phyloP scores from a whole-genome alignment of 2,113 vertebrate genomes.

The Cyprinus carpio region DNA sequence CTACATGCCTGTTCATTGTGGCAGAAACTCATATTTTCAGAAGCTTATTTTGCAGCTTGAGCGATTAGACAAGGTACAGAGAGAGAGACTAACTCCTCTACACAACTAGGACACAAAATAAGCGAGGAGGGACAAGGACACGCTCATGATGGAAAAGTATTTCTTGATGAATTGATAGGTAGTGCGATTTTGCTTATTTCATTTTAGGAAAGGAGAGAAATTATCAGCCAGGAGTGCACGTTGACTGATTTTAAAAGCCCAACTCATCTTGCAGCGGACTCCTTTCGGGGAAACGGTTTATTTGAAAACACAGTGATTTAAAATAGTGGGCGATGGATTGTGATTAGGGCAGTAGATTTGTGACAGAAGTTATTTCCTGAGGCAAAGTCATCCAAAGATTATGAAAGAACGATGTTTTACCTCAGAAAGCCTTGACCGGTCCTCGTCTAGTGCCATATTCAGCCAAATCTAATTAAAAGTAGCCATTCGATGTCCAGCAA shows the following conservation, averaged over 20 bases:
- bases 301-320: conserved; percentile 53
- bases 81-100: background rate
- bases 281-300: conserved; percentile 42
- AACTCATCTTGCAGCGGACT: background rate
- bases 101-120: conserved; percentile 53
- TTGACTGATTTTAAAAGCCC: conserved; percentile 29
- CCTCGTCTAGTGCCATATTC: background rate
- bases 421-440: background rate
- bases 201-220: conserved; percentile 65
- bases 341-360: conserved; percentile 51
- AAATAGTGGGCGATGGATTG: conserved; percentile 46
- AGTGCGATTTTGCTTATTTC: conserved; percentile 62
- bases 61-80: conserved; percentile 49
- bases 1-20: conserved; percentile 70
- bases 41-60: conserved; percentile 63
- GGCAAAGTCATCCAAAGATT: conserved; percentile 50
- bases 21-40: conserved; percentile 64
- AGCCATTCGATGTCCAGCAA: conserved; percentile 19
- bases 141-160: conserved; percentile 37
- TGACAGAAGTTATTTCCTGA: conserved; percentile 54
- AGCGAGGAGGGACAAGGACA: conserved; percentile 57
- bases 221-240: conserved; percentile 44
- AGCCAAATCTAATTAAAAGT: conserved; percentile 22
- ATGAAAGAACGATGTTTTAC: conserved; percentile 16
- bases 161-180: conserved; percentile 63